Evolutionary conservation across 64 coral and sea anemone species (phyloP).

Genomic region (Trachythela sp.): DNA sequence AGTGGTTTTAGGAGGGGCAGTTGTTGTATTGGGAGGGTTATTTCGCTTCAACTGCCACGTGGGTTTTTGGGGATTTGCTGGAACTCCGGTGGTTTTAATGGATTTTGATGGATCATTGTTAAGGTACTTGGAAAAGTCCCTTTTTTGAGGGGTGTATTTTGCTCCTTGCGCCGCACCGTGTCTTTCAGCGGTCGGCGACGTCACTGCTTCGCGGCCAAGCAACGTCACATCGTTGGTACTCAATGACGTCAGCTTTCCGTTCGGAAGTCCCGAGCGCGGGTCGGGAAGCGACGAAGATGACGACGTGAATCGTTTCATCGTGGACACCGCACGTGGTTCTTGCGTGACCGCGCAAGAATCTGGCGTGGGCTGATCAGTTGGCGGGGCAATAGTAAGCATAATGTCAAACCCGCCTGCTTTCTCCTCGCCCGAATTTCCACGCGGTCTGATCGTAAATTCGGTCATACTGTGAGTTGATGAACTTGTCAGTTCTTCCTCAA

Average conservation of each 20-base stretch:
- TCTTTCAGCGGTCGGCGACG: neutral
- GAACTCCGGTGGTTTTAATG: neutral
- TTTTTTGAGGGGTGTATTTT: neutral
- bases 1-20: neutral
- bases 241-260: neutral
- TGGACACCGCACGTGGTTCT: neutral
- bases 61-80: neutral
- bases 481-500: neutral
- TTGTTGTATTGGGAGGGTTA: neutral
- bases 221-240: neutral
- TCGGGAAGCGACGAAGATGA: neutral
- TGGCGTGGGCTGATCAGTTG: neutral
- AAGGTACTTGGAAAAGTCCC: conserved; percentile 14
- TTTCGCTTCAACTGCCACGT: neutral
- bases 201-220: neutral
- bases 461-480: neutral
- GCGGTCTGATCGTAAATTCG: neutral
- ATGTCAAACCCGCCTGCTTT: conserved; percentile 4
- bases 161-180: neutral
- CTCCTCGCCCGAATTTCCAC: neutral
- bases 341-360: neutral
- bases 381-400: conserved; percentile 7
- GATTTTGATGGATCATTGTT: neutral
- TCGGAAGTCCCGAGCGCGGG: neutral
- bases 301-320: neutral